phyloP scores from a whole-genome alignment of 2,797 vertebrate species.

The Lepus oiostolus region DNA sequence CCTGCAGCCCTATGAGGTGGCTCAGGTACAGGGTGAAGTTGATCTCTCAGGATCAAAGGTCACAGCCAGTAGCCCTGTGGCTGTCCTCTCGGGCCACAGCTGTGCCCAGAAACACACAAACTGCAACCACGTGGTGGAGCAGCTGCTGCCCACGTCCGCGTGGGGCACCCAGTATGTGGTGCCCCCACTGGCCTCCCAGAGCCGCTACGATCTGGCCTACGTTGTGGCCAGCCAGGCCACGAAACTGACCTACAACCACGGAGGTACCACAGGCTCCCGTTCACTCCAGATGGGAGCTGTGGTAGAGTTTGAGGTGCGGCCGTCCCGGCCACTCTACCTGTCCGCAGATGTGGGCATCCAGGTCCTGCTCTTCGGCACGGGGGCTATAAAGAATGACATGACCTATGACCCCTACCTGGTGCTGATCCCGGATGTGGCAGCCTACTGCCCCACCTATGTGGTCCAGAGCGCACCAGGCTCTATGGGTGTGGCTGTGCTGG shows the following conservation, averaged over 20 bases:
- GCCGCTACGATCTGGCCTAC: slow-evolving; percentile 85
- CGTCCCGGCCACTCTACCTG: slow-evolving; percentile 84
- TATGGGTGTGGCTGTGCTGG: slow-evolving; percentile 86
- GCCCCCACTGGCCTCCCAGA: slow-evolving; percentile 86
- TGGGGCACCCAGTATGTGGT: slow-evolving; percentile 90
- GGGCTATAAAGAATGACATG: background rate
- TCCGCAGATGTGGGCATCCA: slow-evolving; percentile 88
- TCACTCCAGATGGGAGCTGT: slow-evolving; percentile 80
- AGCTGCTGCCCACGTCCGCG: slow-evolving; percentile 88
- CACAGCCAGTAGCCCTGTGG: slow-evolving; percentile 86
- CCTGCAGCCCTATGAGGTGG: slow-evolving; percentile 88
- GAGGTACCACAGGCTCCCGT: background rate
- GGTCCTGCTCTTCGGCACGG: slow-evolving; percentile 89
- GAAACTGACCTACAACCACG: slow-evolving; percentile 72
- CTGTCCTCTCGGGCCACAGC: slow-evolving; percentile 89
- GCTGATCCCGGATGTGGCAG: slow-evolving; percentile 84
- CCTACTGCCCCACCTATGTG: slow-evolving; percentile 88
- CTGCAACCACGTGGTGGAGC: slow-evolving; percentile 91
- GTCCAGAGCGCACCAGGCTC: slow-evolving; percentile 81
- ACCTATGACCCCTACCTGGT: slow-evolving; percentile 88
- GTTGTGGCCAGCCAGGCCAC: slow-evolving; percentile 89
- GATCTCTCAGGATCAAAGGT: slow-evolving; percentile 89
- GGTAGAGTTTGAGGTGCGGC: slow-evolving; percentile 54
- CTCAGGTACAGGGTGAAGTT: slow-evolving; percentile 86
- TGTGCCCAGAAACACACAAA: slow-evolving; percentile 87